Base-by-base conservation (phyloP, 1,140 invertebrate species). In the Cardiocondyla obscurior region DNA sequence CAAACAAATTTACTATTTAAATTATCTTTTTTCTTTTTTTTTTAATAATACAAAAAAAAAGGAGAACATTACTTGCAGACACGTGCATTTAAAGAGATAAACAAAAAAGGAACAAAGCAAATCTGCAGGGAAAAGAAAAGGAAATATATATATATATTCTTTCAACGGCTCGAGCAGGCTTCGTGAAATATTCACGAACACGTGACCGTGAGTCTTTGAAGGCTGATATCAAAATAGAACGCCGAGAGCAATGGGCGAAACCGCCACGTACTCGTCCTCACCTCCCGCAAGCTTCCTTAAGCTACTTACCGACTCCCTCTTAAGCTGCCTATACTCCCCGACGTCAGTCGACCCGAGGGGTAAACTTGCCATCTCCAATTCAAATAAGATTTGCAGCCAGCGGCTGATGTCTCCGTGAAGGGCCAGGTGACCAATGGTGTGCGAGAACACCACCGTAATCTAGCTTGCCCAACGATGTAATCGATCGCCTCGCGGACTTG, bases 341-440 rank as follows among this genome's bases (percentile, higher is more conserved):
- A 44, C 73, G 55, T 51, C 77, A 77, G 85, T 87, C 81, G 84
- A 82, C 77, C 87, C 72, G 74, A 85, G 83, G 87, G 88, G 89
- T 91, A 91, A 91, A 88, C 90, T 87, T 83, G 83, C 70, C 83
- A 90, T 91, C 86, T 90, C 86, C 89, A 91, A 91, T 90, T 91
- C 90, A 91, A 91, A 91, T 90, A 90, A 90, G 90, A 91, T 91
- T 91, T 90, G 85, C 83, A 55, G 77, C 39, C 58, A 73, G 77
- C 51, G 49, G 73, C 85, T 58, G 67, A 36, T 69, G 77, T 81
- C 73, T 74, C 22, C 57, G 64, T 77, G 73, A 60, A 67, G 28
- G 49, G 65, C 49, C 83, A 62, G 83, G 60, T 67, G 73, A 81
- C 67, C 88, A 85, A 87, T 84, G 81, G 62, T 74, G 74, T 60